phyloP scores from a whole-genome alignment of 2,888 invertebrate species.

The Plebejus argus region DNA sequence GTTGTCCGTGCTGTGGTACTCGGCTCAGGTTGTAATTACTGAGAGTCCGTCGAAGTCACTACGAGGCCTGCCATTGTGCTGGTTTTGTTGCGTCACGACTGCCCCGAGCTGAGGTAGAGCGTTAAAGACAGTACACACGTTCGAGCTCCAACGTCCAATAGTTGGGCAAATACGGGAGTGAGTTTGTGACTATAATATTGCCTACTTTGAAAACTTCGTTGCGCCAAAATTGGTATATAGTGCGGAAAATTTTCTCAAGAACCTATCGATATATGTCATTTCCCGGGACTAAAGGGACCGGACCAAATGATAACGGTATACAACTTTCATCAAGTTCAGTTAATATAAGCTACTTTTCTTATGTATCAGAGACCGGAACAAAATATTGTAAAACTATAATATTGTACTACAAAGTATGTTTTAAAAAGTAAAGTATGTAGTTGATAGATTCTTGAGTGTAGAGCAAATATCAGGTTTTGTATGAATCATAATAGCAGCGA shows the following conservation, averaged over 20 bases:
- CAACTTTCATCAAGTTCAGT: too few species aligned
- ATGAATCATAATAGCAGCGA: not conserved
- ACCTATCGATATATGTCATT: too few species aligned
- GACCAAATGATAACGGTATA: too few species aligned
- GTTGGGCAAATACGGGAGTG: not conserved
- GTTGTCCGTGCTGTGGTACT: slow-evolving; percentile 52
- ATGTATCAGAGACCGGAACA: too few species aligned
- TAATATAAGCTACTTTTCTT: too few species aligned
- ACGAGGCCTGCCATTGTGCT: slow-evolving; percentile 61
- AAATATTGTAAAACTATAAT: too few species aligned
- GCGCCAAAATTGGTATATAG: too few species aligned
- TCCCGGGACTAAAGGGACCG: too few species aligned
- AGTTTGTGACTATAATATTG: not conserved
- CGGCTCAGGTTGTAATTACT: slow-evolving; percentile 53
- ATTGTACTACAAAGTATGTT: not conserved
- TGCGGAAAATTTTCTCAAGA: too few species aligned
- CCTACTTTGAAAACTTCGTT: too few species aligned
- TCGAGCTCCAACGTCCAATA: not conserved
- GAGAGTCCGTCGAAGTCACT: slow-evolving; percentile 53
- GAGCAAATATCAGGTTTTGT: not conserved
- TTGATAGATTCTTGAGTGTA: not conserved
- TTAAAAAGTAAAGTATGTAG: not conserved
- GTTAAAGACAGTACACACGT: slow-evolving; percentile 47
- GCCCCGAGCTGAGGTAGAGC: slow-evolving; percentile 50
- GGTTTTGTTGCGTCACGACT: slow-evolving; percentile 59